A percentile compares a stretch with the other conserved stretches of the same genome.
phyloP scores from a whole-genome alignment of 2,113 vertebrate species.

The Oncorhynchus nerka region DNA sequence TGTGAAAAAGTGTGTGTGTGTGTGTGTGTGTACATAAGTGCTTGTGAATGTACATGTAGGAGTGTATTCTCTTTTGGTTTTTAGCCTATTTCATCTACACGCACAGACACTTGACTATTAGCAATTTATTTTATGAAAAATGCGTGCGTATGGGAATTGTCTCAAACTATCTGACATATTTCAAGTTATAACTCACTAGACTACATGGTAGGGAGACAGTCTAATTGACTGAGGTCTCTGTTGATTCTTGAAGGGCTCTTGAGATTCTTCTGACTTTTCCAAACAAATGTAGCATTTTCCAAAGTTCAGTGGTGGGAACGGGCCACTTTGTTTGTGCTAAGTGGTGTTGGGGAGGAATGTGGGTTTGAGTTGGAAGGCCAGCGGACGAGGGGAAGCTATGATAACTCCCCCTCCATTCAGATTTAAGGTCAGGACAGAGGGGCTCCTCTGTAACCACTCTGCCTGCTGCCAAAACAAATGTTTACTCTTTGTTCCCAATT shows the following conservation, averaged over 20 bases:
- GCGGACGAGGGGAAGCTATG: conserved; percentile 25
- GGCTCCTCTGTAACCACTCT: conserved; percentile 60
- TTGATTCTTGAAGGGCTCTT: conserved; percentile 50
- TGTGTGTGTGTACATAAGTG: neutral
- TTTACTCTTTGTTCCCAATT: conserved; percentile 42
- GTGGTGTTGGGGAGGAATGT: conserved; percentile 68
- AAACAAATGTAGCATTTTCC: conserved; percentile 66
- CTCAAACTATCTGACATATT: conserved; percentile 19
- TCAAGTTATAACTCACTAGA: conserved; percentile 25
- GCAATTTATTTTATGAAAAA: no score
- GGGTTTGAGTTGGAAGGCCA: conserved; percentile 55
- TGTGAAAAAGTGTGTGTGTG: neutral
- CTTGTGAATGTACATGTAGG: neutral
- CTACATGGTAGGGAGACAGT: conserved; percentile 21
- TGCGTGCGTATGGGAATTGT: conserved; percentile 5
- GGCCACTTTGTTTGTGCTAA: conserved; percentile 69
- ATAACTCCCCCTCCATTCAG: conserved; percentile 70
- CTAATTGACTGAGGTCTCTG: neutral
- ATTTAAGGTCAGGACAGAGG: conserved; percentile 67
- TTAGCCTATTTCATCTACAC: neutral
- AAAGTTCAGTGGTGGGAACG: conserved; percentile 59
- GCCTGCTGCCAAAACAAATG: conserved; percentile 68
- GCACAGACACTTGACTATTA: no score
- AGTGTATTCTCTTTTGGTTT: neutral
- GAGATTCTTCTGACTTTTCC: conserved; percentile 65